phyloP scores from a whole-genome alignment of 2,113 vertebrate genomes.

The Pseudonaja textilis region DNA sequence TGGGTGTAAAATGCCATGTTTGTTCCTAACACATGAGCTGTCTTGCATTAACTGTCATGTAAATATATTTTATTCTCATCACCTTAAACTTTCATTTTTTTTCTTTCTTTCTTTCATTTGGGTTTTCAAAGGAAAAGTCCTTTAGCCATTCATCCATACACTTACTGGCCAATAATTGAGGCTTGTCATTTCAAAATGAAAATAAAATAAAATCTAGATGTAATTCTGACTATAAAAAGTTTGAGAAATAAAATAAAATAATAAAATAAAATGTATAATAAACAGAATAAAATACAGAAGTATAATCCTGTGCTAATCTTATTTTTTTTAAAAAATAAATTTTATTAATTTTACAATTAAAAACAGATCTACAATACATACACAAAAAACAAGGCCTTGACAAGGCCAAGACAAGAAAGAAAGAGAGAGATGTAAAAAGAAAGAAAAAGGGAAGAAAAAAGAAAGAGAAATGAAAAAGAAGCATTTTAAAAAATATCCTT shows the following conservation, averaged over 20 bases:
- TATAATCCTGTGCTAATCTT: conserved; percentile 51
- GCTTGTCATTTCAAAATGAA: conserved; percentile 49
- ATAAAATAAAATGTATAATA: conserved; percentile 47
- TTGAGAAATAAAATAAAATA: background rate
- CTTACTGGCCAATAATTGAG: conserved; percentile 59
- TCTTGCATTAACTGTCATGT: background rate
- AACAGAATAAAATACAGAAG: conserved; percentile 8
- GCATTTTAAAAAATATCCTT: too few relatives aligned
- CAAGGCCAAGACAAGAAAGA: too few relatives aligned
- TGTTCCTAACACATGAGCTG: background rate
- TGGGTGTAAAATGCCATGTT: background rate
- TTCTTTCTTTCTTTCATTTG: background rate
- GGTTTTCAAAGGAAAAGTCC: background rate
- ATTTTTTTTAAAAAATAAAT: too few relatives aligned
- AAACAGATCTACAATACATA: too few relatives aligned
- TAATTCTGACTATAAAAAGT: background rate
- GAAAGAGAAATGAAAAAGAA: too few relatives aligned
- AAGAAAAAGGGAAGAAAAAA: too few relatives aligned
- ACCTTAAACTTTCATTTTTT: background rate
- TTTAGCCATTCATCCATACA: conserved; percentile 27
- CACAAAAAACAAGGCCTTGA: too few relatives aligned
- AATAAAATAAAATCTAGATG: background rate
- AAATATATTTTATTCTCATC: background rate
- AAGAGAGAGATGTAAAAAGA: too few relatives aligned
- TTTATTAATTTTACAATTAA: too few relatives aligned